Conservation (phyloP, 2,888 invertebrate species). For the Cheilosia vernalis region DNA sequence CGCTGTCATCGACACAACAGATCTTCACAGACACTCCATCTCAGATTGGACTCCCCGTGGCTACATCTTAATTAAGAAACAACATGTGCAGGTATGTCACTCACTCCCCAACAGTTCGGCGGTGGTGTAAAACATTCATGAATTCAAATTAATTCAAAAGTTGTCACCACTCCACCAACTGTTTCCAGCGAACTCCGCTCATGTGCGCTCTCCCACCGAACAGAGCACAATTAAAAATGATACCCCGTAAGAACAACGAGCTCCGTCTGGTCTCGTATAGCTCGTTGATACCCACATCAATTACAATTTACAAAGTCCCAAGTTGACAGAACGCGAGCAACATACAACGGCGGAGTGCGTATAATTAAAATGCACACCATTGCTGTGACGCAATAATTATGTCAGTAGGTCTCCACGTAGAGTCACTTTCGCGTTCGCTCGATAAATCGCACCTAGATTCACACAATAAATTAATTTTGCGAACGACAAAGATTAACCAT, state of each 20-base stretch:
- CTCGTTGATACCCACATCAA: constrained; percentile 47
- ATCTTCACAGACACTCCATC: not conserved
- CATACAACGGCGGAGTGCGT: constrained; percentile 4
- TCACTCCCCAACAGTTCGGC: constrained; percentile 33
- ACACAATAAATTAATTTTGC: not conserved
- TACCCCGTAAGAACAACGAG: constrained; percentile 25
- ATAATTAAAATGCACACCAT: constrained; percentile 53
- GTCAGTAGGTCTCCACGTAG: constrained; percentile 38
- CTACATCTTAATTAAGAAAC: constrained; percentile 54
- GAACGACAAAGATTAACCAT: not conserved
- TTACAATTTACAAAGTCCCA: constrained; percentile 25
- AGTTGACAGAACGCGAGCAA: constrained; percentile 66
- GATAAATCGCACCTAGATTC: not conserved
- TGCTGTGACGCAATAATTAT: constrained; percentile 36
- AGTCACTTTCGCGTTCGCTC: constrained; percentile 46
- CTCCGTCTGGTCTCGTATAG: not conserved
- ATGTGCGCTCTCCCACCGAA: constrained; percentile 3
- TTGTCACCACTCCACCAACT: not conserved
- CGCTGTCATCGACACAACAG: not conserved
- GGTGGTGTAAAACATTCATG: constrained; percentile 34
- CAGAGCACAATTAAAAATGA: constrained; percentile 37
- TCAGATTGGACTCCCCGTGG: constrained; percentile 14
- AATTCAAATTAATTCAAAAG: constrained; percentile 62
- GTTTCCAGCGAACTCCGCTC: not conserved
- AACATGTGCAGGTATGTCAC: constrained; percentile 31